phyloP scores from a whole-genome alignment of 2,888 invertebrate species.

The Phasia obesa region DNA sequence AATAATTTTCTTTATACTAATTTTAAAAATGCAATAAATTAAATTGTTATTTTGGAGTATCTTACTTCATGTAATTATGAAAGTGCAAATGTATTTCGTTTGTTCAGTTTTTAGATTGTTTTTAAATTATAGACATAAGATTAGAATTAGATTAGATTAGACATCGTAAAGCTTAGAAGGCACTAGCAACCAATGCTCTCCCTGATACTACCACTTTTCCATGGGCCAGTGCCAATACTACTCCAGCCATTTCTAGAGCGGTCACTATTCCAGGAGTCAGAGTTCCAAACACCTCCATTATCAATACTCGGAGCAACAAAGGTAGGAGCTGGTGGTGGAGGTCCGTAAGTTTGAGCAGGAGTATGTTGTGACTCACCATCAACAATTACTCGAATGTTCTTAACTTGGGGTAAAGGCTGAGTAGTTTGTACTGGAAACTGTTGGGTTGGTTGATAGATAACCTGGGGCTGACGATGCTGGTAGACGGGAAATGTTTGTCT shows the following conservation, averaged over 20 bases:
- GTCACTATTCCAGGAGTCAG: slow-evolving; percentile 28
- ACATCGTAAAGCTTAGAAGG: not conserved
- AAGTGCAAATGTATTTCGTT: slow-evolving; percentile 19
- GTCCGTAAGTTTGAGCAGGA: slow-evolving; percentile 58
- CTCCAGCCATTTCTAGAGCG: slow-evolving; percentile 5
- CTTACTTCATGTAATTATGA: slow-evolving; percentile 28
- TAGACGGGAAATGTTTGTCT: slow-evolving; percentile 53
- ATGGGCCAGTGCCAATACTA: slow-evolving; percentile 30
- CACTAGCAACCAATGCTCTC: slow-evolving; percentile 59
- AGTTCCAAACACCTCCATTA: slow-evolving; percentile 40
- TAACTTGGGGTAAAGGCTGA: slow-evolving; percentile 32
- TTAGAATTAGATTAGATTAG: slow-evolving; percentile 38
- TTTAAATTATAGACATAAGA: not conserved
- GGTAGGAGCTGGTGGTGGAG: slow-evolving; percentile 24
- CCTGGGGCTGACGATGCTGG: slow-evolving; percentile 50
- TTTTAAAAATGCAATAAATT: not conserved
- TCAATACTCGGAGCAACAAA: slow-evolving; percentile 10
- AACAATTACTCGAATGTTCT: slow-evolving; percentile 46
- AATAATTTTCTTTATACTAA: too few species aligned
- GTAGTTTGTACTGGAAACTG: not conserved
- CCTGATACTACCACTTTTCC: slow-evolving; percentile 62
- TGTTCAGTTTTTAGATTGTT: slow-evolving; percentile 6
- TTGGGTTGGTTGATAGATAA: too few species aligned
- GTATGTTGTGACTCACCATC: slow-evolving; percentile 46
- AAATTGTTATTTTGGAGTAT: not conserved